Conservation (phyloP, 1,140 invertebrate genomes). For the Caenorhabditis elegans region DNA sequence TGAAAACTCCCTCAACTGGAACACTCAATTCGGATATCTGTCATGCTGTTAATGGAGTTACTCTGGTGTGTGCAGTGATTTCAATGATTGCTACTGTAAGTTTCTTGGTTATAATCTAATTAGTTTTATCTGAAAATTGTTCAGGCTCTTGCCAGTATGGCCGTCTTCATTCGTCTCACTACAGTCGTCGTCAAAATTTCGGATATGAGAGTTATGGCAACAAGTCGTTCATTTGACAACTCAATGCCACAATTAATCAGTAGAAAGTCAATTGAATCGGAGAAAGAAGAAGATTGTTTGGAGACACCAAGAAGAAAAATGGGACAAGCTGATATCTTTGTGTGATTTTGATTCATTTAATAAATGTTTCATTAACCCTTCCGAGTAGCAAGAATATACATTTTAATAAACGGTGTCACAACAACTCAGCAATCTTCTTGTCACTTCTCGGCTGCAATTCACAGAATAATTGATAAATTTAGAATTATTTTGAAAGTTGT, state of each 20-base stretch:
- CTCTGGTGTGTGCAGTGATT: not conserved
- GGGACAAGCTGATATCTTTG: conserved; percentile 1
- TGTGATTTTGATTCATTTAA: not conserved
- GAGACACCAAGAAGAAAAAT: not conserved
- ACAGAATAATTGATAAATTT: too few relatives aligned
- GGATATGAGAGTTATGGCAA: not conserved
- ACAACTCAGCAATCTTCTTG: too few relatives aligned
- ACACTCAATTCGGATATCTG: not conserved
- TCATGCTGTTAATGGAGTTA: not conserved
- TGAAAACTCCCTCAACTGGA: not conserved
- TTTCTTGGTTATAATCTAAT: too few relatives aligned
- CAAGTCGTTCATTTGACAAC: not conserved
- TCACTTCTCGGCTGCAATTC: too few relatives aligned
- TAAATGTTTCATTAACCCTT: too few relatives aligned
- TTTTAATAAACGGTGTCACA: too few relatives aligned
- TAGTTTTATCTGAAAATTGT: too few relatives aligned
- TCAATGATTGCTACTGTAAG: not conserved
- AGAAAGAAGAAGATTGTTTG: not conserved
- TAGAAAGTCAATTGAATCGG: not conserved
- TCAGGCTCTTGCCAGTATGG: not conserved
- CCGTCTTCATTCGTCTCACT: not conserved
- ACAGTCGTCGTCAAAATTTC: not conserved
- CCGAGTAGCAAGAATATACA: too few relatives aligned
- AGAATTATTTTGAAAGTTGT: too few relatives aligned
- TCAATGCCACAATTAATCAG: conserved; percentile 2